phyloP scores from a whole-genome alignment of 1,140 invertebrate species.

The Drosophila saltans region DNA sequence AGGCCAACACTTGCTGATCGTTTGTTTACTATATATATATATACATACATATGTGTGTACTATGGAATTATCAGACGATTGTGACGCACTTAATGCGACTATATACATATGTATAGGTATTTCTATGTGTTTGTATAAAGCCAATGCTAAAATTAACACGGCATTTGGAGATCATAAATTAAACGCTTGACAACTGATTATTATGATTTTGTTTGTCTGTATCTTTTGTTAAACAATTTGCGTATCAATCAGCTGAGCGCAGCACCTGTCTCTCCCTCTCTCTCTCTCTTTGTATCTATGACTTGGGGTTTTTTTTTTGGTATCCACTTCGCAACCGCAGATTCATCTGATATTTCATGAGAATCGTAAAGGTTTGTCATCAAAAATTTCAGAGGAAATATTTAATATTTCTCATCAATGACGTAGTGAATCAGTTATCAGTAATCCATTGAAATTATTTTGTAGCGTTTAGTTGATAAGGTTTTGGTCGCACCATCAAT shows the following conservation, averaged over 20 bases:
- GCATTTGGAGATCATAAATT: constrained; percentile 20
- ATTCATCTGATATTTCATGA: constrained; percentile 62
- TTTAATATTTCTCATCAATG: neutral
- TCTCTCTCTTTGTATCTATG: neutral
- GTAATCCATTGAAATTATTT: neutral
- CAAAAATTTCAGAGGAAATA: constrained; percentile 49
- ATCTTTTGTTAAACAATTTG: constrained; percentile 21
- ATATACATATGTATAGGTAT: neutral
- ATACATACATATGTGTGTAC: neutral
- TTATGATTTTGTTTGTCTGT: constrained; percentile 24
- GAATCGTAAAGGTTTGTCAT: constrained; percentile 64
- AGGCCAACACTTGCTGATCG: neutral
- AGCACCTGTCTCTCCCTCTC: constrained; percentile 31
- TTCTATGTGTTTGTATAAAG: neutral
- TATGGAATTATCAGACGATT: constrained; percentile 30
- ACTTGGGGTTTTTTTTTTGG: constrained; percentile 36
- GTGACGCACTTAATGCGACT: constrained; percentile 47
- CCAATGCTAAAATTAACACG: neutral
- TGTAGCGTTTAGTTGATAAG: constrained; percentile 45
- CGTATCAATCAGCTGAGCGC: constrained; percentile 3
- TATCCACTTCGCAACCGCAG: constrained; percentile 14
- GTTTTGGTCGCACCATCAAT: neutral
- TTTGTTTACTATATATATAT: constrained; percentile 2
- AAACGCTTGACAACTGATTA: constrained; percentile 12
- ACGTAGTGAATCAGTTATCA: constrained; percentile 11